These are phyloP conservation scores for Percopsis transmontana DNA, from an alignment of 2,113 vertebrate species.

Conservation along the genomic window DNA sequence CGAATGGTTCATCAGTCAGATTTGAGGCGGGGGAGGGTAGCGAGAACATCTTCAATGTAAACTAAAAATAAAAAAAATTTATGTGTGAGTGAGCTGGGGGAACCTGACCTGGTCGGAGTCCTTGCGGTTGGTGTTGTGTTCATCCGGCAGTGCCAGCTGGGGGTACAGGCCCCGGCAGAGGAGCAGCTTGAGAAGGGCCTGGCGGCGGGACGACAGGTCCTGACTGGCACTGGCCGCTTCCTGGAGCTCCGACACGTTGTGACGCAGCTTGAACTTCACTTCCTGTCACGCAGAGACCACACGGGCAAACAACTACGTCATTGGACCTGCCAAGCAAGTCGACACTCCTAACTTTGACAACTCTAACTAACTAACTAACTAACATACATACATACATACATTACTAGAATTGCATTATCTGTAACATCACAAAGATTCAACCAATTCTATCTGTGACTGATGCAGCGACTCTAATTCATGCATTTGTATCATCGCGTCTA, in stretches of 20 bases:
- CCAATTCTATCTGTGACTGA: too few relatives aligned
- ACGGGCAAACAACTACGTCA: too few relatives aligned
- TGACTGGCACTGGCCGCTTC: conserved; percentile 68
- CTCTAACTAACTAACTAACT: too few relatives aligned
- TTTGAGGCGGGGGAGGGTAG: background rate
- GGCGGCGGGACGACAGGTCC: conserved; percentile 76
- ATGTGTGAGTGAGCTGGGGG: background rate
- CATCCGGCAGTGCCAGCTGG: conserved; percentile 86
- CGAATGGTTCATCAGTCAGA: background rate
- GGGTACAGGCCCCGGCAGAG: conserved; percentile 90
- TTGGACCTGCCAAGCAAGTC: too few relatives aligned
- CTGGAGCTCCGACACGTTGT: conserved; percentile 84
- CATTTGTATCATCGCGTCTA: too few relatives aligned
- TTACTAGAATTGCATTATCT: too few relatives aligned
- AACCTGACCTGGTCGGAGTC: conserved; percentile 88
- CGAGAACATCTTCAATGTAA: background rate
- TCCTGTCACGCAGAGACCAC: conserved; percentile 74
- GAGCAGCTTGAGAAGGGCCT: conserved; percentile 84
- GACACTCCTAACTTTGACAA: too few relatives aligned
- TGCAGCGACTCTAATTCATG: too few relatives aligned
- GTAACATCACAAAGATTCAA: too few relatives aligned
- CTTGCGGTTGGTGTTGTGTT: conserved; percentile 85
- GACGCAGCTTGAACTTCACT: conserved; percentile 90
- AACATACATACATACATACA: too few relatives aligned
- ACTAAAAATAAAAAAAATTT: background rate